Percentiles rank a stretch among this genome's conserved stretches.
These are phyloP conservation scores for Chalcosyrphus nemorum DNA, from an alignment of 2,888 invertebrate species.

Conservation along the genomic window DNA sequence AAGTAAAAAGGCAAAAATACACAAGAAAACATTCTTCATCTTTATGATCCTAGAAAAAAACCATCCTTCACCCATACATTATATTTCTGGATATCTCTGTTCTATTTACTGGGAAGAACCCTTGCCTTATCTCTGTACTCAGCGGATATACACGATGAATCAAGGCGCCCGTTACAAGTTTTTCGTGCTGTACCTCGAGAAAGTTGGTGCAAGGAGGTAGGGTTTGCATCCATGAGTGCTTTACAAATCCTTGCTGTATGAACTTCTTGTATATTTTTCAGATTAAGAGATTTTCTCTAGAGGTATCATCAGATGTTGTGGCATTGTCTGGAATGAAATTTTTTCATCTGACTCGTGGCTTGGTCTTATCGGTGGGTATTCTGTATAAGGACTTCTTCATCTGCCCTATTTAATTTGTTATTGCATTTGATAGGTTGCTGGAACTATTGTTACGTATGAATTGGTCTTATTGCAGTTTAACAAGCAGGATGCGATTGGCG, in stretches of 20 bases:
- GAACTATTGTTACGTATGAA: conserved; percentile 85
- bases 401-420: background rate
- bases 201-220: conserved; percentile 82
- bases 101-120: conserved; percentile 84
- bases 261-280: conserved; percentile 69
- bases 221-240: background rate
- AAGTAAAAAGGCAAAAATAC: conserved; percentile 57
- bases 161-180: conserved; percentile 80
- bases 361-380: conserved; percentile 79
- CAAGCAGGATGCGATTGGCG: conserved; percentile 25
- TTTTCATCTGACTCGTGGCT: conserved; percentile 79
- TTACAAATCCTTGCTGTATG: background rate
- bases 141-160: conserved; percentile 84
- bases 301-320: conserved; percentile 79
- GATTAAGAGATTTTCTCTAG: conserved; percentile 81
- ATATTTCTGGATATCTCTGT: conserved; percentile 84
- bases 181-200: conserved; percentile 82
- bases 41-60: conserved; percentile 78
- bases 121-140: conserved; percentile 84
- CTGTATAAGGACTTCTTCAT: background rate
- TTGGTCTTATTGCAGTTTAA: conserved; percentile 84
- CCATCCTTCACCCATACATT: conserved; percentile 81
- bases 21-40: background rate
- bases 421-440: conserved; percentile 81
- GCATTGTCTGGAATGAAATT: conserved; percentile 81